Conservation (phyloP, 53 echinoderm and acorn worm genomes). For the Echinarachnius parma region DNA sequence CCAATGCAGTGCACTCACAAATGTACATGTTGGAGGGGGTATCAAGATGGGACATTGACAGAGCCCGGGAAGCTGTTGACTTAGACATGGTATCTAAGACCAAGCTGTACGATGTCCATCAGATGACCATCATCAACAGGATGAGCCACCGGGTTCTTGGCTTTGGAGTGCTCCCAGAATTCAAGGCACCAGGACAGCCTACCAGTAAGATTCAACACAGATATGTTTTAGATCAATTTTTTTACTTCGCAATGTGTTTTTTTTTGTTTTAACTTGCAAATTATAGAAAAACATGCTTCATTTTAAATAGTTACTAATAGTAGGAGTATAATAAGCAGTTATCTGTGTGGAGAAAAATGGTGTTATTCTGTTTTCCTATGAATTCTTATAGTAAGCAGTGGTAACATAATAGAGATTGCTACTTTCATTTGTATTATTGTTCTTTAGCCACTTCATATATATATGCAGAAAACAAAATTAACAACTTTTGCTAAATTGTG, state of each 20-base stretch:
- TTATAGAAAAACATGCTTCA: too few relatives aligned
- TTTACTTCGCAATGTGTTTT: too few relatives aligned
- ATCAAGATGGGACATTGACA: slow-evolving; percentile 37
- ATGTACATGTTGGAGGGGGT: slow-evolving; percentile 53
- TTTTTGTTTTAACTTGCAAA: too few relatives aligned
- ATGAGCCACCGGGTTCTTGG: slow-evolving; percentile 6
- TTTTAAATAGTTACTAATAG: too few relatives aligned
- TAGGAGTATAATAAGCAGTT: neutral
- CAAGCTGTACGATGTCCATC: slow-evolving; percentile 27
- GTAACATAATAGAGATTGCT: too few relatives aligned
- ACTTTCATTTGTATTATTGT: too few relatives aligned
- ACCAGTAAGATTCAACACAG: slow-evolving; percentile 36
- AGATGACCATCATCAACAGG: slow-evolving; percentile 26
- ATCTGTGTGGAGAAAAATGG: neutral
- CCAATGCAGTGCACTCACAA: slow-evolving; percentile 46
- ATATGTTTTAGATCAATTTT: too few relatives aligned
- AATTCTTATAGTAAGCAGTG: too few relatives aligned
- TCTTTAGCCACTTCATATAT: neutral
- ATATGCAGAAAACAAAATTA: neutral
- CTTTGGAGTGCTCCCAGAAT: slow-evolving; percentile 4
- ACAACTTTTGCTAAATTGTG: neutral
- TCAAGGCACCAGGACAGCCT: slow-evolving; percentile 3
- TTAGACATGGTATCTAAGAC: slow-evolving; percentile 1
- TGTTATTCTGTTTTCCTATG: too few relatives aligned
- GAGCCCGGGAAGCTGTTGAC: slow-evolving; percentile 12